phyloP scores from a whole-genome alignment of 1,140 invertebrate species.

The Sitobion miscanthi region DNA sequence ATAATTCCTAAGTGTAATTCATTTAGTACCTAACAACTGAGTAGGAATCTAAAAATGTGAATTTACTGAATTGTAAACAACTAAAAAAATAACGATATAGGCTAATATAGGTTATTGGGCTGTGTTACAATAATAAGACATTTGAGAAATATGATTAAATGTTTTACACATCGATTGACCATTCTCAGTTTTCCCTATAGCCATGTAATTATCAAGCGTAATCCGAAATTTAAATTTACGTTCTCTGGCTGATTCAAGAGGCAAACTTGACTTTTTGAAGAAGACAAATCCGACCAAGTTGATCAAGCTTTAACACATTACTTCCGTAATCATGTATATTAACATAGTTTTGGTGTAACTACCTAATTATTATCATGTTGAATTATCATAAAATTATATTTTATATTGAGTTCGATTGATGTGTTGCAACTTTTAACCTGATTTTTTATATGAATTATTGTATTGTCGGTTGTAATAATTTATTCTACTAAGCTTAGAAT shows the following conservation, averaged over 20 bases:
- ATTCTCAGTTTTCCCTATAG: no score
- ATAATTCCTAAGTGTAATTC: not conserved
- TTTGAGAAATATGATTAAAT: no score
- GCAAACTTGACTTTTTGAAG: no score
- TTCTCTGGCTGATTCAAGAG: no score
- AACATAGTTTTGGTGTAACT: not conserved
- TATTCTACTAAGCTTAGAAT: not conserved
- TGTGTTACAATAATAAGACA: no score
- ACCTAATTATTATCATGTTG: not conserved
- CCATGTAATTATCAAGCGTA: no score
- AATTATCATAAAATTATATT: no score
- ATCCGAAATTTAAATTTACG: no score
- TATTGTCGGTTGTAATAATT: not conserved
- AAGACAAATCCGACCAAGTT: no score
- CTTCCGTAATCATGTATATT: not conserved
- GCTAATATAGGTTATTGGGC: not conserved
- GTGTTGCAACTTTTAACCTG: not conserved
- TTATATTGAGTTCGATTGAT: no score
- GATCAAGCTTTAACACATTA: no score
- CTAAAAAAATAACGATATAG: not conserved
- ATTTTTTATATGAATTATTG: not conserved
- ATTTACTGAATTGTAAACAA: not conserved
- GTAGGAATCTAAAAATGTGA: not conserved
- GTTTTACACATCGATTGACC: no score
- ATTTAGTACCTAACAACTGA: not conserved